These are phyloP conservation scores for Poeciliopsis retropinna DNA, from an alignment of 2,113 vertebrate species.

Conservation along the genomic window DNA sequence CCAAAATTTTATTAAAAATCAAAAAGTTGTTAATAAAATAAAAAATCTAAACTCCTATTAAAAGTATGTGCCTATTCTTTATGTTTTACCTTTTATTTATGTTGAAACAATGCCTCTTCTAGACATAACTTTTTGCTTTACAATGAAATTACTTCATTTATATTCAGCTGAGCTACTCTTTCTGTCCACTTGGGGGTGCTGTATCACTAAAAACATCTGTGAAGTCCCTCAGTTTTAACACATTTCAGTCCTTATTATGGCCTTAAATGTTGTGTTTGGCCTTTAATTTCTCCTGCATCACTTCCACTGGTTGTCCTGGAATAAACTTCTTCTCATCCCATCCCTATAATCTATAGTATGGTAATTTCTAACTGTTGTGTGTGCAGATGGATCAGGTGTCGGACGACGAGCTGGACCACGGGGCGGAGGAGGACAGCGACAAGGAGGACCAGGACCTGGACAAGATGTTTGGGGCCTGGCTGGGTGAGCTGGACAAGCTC, in stretches of 20 bases:
- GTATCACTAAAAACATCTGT: slow-evolving; percentile 13
- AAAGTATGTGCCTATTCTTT: neutral
- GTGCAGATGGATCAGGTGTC: slow-evolving; percentile 95
- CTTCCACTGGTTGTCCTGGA: too few relatives aligned
- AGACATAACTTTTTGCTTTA: too few relatives aligned
- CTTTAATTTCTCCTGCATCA: neutral
- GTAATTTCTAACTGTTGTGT: neutral
- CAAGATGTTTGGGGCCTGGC: slow-evolving; percentile 99
- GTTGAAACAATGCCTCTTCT: too few relatives aligned
- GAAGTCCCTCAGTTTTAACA: neutral
- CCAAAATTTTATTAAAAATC: too few relatives aligned
- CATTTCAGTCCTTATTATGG: neutral
- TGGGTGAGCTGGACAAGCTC: slow-evolving; percentile 84
- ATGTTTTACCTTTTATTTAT: too few relatives aligned
- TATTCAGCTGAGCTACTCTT: neutral
- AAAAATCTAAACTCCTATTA: neutral
- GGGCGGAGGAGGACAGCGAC: slow-evolving; percentile 96
- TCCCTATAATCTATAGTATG: neutral
- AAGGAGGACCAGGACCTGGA: slow-evolving; percentile 99
- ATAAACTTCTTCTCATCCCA: neutral
- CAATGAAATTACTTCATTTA: neutral
- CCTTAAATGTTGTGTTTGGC: neutral
- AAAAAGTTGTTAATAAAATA: too few relatives aligned
- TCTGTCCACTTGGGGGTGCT: slow-evolving; percentile 71
- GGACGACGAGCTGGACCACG: slow-evolving; percentile 97